Base-by-base conservation (phyloP, 2,888 invertebrate species). In the Argyra leucocephala region DNA sequence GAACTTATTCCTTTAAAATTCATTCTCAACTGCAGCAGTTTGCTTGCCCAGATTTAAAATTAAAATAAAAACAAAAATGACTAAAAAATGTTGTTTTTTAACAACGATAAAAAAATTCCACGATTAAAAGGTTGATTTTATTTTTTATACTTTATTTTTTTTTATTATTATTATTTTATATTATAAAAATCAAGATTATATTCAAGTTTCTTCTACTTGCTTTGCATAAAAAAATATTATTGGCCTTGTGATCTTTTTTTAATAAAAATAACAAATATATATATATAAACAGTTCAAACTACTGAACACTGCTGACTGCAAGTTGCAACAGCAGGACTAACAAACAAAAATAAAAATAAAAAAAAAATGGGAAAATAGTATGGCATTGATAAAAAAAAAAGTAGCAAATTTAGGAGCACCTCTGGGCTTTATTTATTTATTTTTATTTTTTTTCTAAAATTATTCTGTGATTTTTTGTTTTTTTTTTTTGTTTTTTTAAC, bases 371-470 rank as follows among this genome's bases (percentile, higher is more conserved):
- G 18, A 48, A 48, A 18, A 48, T 2, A n/a, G 48, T n/a, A 18
- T 2, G 18, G 15, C 48, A 48, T 48, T 7, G 31, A 31, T 10
- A 7, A 31, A 5, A 48, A 48, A 48, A 48, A 48, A 18, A 48
- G 48, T 48, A 48, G 48, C 48, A 18, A 48, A 48, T 48, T 48
- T 48, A 48, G 48, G 48, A 48, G 12, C 48, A 48, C 48, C 48
- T 48, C 48, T 48, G 48, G 48, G 48, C 48, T 48, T 48, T 48
- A 48, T 9, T 18, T 48, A 18, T 48, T 15, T 48, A 15, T 18
- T 48, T 48, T 48, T 48, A 18, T 15, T 15, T 48, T 15, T 15
- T 48, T 48, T 48, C n/a, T 48, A n/a, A n/a, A n/a, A n/a, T n/a
- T n/a, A n/a, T n/a, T n/a, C n/a, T n/a, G n/a, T n/a, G n/a, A n/a